Base-by-base conservation (phyloP, 2,797 vertebrate genomes). In the Microchirus variegatus region DNA sequence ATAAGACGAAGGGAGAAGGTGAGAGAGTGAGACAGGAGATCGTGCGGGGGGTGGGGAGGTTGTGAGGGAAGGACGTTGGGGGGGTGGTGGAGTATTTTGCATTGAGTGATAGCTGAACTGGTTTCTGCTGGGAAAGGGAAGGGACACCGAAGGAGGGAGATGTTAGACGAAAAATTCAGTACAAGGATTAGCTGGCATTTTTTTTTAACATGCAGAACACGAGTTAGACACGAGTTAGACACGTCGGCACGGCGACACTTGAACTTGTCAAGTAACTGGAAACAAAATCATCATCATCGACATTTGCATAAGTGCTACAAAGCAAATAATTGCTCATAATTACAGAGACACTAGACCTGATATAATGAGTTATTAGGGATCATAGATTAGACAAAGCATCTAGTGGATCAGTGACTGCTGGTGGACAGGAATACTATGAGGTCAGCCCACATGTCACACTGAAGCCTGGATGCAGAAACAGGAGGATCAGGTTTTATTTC, bases 1-100 rank as follows among this genome's bases (percentile, higher is more conserved):
- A 94, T 93, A 92, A 90, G 90, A 91, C 87, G 87, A 92, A 89
- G 83, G 89, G 89, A 92, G 88, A 92, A 91, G 91, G 89, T 91
- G 90, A 92, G 90, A 91, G 91, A 91, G 91, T 63, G 78, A 90
- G 89, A 89, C 75, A 85, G 90, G 83, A 85, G 83, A 87, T 85
- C 81, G 77, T 85, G 76, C 67, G 67, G 57, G 50, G 63, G 71
- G 73, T 63, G 26, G 66, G 90, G 91, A 91, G 91, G 63, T 76
- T 90, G 89, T 88, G 74, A 85, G 90, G 83, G 26, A 31, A 31
- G 70, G 71, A 67, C 22, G 22, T 22, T 22, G 22, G 22, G 22
- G 22, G 40, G 59, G 54, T 22, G 11, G 45, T 12, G 45, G n/a
- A n/a, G n/a, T n/a, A n/a, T 18, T 9, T 42, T 51, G 56, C 66